Evolutionary conservation across 2,113 vertebrate species (phyloP).

Genomic region (Crocuta crocuta): DNA sequence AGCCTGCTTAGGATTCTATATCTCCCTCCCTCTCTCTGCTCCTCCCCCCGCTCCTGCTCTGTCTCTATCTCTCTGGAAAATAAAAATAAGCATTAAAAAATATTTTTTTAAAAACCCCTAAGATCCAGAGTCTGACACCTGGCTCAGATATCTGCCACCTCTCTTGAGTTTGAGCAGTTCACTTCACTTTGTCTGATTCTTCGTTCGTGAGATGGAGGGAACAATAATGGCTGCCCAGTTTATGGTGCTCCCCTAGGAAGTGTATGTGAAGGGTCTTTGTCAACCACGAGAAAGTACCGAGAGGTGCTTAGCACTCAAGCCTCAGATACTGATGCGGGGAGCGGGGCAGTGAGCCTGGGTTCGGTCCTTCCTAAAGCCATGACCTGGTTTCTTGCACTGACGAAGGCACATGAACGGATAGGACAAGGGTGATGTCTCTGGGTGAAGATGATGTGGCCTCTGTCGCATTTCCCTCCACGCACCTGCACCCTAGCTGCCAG

Average conservation of each 20-base stretch:
- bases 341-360: not conserved
- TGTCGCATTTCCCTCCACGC: not conserved
- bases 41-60: too few species aligned
- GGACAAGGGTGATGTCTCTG: too few species aligned
- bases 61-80: too few species aligned
- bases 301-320: not conserved
- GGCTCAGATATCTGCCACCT: not conserved
- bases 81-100: too few species aligned
- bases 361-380: accelerated
- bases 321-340: not conserved
- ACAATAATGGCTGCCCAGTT: not conserved
- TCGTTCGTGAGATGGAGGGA: conserved; percentile 15
- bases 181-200: not conserved
- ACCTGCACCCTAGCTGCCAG: not conserved
- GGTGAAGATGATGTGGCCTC: not conserved
- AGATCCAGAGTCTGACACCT: not conserved
- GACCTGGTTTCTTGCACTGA: not conserved
- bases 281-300: not conserved
- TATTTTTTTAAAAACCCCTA: too few species aligned
- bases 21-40: too few species aligned
- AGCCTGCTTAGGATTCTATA: too few species aligned
- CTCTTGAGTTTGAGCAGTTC: not conserved
- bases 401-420: not conserved
- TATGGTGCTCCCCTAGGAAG: not conserved
- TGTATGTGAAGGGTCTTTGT: not conserved